Base-by-base conservation (phyloP, 2,888 invertebrate genomes). In the Acrobasis repandana region DNA sequence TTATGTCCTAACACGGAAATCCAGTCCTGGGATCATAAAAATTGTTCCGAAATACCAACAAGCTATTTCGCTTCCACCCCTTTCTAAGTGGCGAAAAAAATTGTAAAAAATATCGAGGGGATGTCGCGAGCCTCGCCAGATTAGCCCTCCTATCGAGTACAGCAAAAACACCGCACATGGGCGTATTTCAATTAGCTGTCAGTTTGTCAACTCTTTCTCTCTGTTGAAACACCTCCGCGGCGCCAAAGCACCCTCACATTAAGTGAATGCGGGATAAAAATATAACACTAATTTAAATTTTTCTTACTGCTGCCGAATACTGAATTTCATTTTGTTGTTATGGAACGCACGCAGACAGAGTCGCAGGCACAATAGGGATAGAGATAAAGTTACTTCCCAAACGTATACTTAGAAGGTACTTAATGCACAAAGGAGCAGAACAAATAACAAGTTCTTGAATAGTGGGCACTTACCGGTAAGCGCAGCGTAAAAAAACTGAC, bases 131-230 rank as follows among this genome's bases (percentile, higher is more conserved):
- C 83, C 82, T 80, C 74, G 76, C 78, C 69, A 75, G 86, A 90
- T 92, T 90, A 88, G 89, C 88, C 87, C 87, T 90, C 83, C 77
- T 67, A 63, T 73, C 76, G 79, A 69, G 72, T 74, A 70, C 65
- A 75, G 88, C 88, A 91, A 91, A 92, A 91, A 91, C 86, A 79
- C 77, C 68, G 81, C 89, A 86, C 82, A 88, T 88, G 91, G 89
- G 89, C 88, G 91, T 89, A 79, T 84, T 85, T 88, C 91, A 90
- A 92, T 91, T 92, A 91, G 90, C 90, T 90, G 90, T 88, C 91
- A 88, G 80, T 86, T 86, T 86, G 87, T 89, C 88, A 89, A 88
- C 88, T 86, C 85, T 83, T 82, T 77, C 75, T 74, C 76, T 77
- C 80, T 81, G 73, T 78, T 75, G 47, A 54, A 62, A 43, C 50